These are phyloP conservation scores for Melieria picta DNA, from an alignment of 2,888 invertebrate genomes.

Conservation along the genomic window DNA sequence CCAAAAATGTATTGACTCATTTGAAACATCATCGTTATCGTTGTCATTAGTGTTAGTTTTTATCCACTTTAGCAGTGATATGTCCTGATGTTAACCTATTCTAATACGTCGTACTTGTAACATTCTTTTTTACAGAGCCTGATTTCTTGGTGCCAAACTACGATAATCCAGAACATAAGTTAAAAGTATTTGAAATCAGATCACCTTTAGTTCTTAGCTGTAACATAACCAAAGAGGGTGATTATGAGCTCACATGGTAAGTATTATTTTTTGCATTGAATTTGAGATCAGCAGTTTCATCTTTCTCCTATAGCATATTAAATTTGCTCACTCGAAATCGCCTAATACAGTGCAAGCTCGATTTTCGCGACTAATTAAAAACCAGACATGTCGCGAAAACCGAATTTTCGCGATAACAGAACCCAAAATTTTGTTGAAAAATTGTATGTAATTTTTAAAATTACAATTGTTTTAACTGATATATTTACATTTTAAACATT, in stretches of 20 bases:
- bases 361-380: too few relatives aligned
- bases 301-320: too few relatives aligned
- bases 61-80: conserved; percentile 1
- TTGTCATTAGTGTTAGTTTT: conserved; percentile 6
- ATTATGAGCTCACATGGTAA: conserved; percentile 60
- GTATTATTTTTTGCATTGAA: conserved; percentile 24
- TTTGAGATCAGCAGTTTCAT: too few relatives aligned
- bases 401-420: too few relatives aligned
- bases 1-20: too few relatives aligned
- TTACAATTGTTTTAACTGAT: too few relatives aligned
- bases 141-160: conserved; percentile 64
- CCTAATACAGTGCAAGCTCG: too few relatives aligned
- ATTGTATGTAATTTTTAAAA: too few relatives aligned
- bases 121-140: conserved; percentile 51
- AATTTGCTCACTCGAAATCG: too few relatives aligned
- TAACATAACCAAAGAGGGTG: conserved; percentile 57
- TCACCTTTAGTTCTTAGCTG: conserved; percentile 62
- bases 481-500: too few relatives aligned
- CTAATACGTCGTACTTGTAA: conserved; percentile 9
- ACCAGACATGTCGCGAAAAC: too few relatives aligned
- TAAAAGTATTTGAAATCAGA: conserved; percentile 63
- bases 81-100: conserved; percentile 3
- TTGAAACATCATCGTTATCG: neutral
- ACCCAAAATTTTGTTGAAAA: too few relatives aligned
- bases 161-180: conserved; percentile 57